phyloP scores from a whole-genome alignment of 2,797 vertebrate genomes.

The Gadopsis bispinosus region DNA sequence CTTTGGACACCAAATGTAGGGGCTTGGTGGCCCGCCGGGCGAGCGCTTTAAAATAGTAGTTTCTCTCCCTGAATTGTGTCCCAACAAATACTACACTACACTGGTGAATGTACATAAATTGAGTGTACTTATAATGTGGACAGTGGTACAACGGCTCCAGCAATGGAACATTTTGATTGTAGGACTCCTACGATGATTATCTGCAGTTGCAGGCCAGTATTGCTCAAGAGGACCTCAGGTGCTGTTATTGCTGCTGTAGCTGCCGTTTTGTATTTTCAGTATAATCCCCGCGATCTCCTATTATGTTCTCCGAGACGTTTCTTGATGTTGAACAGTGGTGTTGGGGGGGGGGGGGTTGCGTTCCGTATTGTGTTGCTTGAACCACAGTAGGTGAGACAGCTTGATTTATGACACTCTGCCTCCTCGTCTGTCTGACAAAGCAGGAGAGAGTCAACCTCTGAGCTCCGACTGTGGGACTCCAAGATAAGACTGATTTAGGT shows the following conservation, averaged over 20 bases:
- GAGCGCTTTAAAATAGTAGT: no score
- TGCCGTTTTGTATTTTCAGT: neutral
- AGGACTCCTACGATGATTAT: neutral
- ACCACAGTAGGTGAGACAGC: slow-evolving; percentile 14
- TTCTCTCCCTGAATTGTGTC: no score
- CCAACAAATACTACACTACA: neutral
- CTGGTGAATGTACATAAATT: neutral
- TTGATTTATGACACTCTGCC: slow-evolving; percentile 38
- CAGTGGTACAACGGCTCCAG: no score
- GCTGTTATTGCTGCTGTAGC: neutral
- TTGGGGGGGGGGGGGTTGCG: neutral
- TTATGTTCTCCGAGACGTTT: neutral
- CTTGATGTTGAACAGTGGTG: neutral
- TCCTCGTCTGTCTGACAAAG: slow-evolving; percentile 15
- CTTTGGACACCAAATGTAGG: no score
- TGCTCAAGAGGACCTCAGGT: neutral
- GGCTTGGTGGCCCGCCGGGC: no score
- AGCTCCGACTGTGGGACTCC: slow-evolving; percentile 12
- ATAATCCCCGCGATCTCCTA: neutral
- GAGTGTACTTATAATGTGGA: neutral
- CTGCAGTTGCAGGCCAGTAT: neutral
- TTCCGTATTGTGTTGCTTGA: slow-evolving; percentile 7
- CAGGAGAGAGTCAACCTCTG: slow-evolving; percentile 41
- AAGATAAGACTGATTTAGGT: slow-evolving; percentile 47
- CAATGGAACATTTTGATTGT: neutral